Percentiles rank a stretch among this genome's conserved stretches.
phyloP scores from a whole-genome alignment of 2,113 vertebrate species.

The Phylloscopus whistleri region DNA sequence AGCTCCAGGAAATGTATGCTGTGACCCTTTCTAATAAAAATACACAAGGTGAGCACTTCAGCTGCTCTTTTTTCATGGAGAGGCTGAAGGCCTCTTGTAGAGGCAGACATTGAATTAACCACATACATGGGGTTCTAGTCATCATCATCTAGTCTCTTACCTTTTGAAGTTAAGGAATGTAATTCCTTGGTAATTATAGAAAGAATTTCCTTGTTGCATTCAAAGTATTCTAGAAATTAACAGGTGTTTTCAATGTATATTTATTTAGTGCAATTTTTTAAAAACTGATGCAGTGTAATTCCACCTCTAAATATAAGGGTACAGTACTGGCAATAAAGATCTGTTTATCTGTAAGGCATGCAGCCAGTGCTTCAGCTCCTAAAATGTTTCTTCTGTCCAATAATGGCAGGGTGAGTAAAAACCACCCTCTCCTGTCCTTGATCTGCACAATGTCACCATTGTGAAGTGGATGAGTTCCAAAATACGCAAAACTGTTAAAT shows the following conservation, averaged over 20 bases:
- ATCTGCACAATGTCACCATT: background rate
- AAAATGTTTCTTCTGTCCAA: background rate
- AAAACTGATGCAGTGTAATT: background rate
- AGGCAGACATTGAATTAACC: background rate
- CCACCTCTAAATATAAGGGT: background rate
- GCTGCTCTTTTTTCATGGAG: background rate
- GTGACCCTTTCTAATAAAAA: background rate
- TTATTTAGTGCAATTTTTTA: background rate
- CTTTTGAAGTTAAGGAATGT: background rate
- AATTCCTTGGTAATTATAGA: background rate
- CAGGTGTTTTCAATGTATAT: background rate
- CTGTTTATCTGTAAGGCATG: background rate
- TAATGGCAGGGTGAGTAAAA: background rate
- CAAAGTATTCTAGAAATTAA: background rate
- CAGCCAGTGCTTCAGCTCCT: background rate
- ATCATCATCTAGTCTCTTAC: background rate
- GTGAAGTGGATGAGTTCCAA: slow-evolving; percentile 1
- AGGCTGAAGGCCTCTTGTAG: background rate
- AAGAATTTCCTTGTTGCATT: background rate
- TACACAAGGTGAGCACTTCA: background rate
- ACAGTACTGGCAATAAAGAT: background rate
- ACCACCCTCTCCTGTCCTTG: slow-evolving; percentile 15
- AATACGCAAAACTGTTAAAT: background rate
- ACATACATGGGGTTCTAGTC: background rate
- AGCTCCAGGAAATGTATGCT: background rate